Evolutionary conservation across 2,113 vertebrate species (phyloP).

Genomic region (Takifugu bimaculatus): DNA sequence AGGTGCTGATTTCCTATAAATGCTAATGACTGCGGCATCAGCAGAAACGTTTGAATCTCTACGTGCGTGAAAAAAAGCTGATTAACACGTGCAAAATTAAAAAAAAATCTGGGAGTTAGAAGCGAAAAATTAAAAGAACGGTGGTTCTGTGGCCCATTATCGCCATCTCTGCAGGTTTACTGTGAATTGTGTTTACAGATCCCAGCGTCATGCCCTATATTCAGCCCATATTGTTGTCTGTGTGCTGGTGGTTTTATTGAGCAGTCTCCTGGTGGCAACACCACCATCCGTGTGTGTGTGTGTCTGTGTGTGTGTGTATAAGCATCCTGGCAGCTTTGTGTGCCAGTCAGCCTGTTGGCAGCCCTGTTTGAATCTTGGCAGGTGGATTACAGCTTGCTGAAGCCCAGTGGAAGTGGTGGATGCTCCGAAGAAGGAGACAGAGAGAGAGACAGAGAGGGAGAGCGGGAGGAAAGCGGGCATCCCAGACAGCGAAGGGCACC

Average conservation of each 20-base stretch:
- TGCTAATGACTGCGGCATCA: too few relatives aligned
- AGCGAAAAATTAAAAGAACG: too few relatives aligned
- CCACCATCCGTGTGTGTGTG: slow-evolving; percentile 36
- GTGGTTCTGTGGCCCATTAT: too few relatives aligned
- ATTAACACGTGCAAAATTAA: too few relatives aligned
- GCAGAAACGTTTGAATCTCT: too few relatives aligned
- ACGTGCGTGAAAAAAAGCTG: too few relatives aligned
- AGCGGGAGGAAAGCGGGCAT: neutral
- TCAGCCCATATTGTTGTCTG: slow-evolving; percentile 4
- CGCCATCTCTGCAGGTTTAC: too few relatives aligned
- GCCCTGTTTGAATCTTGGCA: slow-evolving; percentile 67
- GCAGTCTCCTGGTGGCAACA: slow-evolving; percentile 38
- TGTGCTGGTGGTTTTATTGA: slow-evolving; percentile 49
- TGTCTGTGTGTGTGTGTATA: slow-evolving; percentile 10
- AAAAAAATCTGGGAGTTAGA: too few relatives aligned
- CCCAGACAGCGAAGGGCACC: neutral
- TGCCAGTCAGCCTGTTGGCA: slow-evolving; percentile 64
- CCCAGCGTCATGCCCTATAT: too few relatives aligned
- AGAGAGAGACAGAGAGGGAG: neutral
- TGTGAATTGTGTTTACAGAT: too few relatives aligned
- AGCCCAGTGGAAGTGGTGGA: slow-evolving; percentile 59
- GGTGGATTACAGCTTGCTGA: slow-evolving; percentile 70
- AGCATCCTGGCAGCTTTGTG: slow-evolving; percentile 57
- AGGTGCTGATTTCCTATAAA: too few relatives aligned
- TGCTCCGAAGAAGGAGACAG: slow-evolving; percentile 27